phyloP scores from a whole-genome alignment of 37 sponge, comb jelly and placozoan species.

The Eunapius fragilis region DNA sequence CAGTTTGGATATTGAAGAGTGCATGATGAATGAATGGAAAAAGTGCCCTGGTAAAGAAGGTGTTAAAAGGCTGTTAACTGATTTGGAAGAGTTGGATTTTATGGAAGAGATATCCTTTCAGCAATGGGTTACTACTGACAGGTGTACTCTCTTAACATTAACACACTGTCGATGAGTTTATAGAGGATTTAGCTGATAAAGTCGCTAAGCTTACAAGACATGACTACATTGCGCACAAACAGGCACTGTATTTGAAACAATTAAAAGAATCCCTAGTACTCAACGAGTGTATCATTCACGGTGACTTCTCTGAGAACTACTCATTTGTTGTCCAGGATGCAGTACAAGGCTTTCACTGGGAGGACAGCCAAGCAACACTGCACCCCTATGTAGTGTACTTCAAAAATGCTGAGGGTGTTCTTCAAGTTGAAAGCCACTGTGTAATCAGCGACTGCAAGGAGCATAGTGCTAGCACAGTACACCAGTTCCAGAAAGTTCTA shows the following conservation, averaged over 20 bases:
- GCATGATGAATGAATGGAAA: slow-evolving; percentile 10
- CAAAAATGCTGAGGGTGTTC: slow-evolving; percentile 5
- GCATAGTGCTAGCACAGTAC: slow-evolving; percentile 42
- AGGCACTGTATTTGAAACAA: slow-evolving; percentile 10
- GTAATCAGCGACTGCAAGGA: slow-evolving; percentile 40
- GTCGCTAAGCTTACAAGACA: slow-evolving; percentile 5
- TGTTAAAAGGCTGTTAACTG: slow-evolving; percentile 6
- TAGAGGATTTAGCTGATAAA: slow-evolving; percentile 25
- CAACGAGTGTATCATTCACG: slow-evolving; percentile 22
- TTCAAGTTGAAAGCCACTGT: slow-evolving; percentile 24
- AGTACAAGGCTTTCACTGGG: slow-evolving; percentile 64
- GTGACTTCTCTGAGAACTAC: slow-evolving; percentile 62
- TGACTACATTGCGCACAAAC: slow-evolving; percentile 16
- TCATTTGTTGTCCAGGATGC: slow-evolving; percentile 54
- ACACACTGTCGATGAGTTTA: slow-evolving; percentile 12
- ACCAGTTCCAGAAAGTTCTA: slow-evolving; percentile 24
- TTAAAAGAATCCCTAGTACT: slow-evolving; percentile 14
- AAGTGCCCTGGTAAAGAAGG: slow-evolving; percentile 28
- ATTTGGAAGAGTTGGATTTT: slow-evolving; percentile 13
- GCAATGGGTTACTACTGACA: slow-evolving; percentile 20
- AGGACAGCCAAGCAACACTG: slow-evolving; percentile 61
- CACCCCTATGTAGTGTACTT: slow-evolving; percentile 51
- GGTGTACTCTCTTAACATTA: slow-evolving; percentile 23
- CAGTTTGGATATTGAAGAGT: slow-evolving; percentile 20
- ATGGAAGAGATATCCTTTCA: background rate